Percentiles rank a stretch among this genome's conserved stretches.
These are phyloP conservation scores for Tetheella fluctuosa DNA, from an alignment of 2,888 invertebrate species.

Conservation along the genomic window DNA sequence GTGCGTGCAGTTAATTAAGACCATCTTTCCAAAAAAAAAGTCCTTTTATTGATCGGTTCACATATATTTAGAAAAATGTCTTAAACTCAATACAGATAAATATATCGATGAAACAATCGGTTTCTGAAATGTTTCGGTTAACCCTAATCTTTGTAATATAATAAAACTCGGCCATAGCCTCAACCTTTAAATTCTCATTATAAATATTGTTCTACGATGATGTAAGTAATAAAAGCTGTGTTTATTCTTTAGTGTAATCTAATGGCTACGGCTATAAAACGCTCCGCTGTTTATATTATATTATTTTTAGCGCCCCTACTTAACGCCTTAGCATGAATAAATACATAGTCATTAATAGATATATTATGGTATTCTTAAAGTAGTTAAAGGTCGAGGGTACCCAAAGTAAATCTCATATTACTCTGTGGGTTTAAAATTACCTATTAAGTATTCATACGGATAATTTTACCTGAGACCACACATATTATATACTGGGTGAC, in stretches of 20 bases:
- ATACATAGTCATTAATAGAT: not conserved
- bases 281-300: slow-evolving; percentile 6
- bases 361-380: not conserved
- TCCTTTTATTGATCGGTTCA: too few relatives aligned
- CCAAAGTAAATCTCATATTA: not conserved
- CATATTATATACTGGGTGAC: too few relatives aligned
- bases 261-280: slow-evolving; percentile 5
- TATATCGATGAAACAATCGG: not conserved
- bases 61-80: too few relatives aligned
- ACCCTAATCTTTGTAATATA: not conserved
- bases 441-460: too few relatives aligned
- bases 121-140: not conserved
- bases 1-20: too few relatives aligned
- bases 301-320: not conserved
- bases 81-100: too few relatives aligned
- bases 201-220: slow-evolving; percentile 4
- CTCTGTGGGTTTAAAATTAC: too few relatives aligned
- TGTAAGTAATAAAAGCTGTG: slow-evolving; percentile 7
- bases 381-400: not conserved
- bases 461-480: too few relatives aligned
- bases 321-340: slow-evolving; percentile 3
- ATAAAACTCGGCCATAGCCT: not conserved
- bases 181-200: slow-evolving; percentile 8
- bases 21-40: too few relatives aligned
- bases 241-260: slow-evolving; percentile 8